Evolutionary conservation across 2,113 vertebrate species (phyloP), one percentile per base, ranked within the genome.

Genomic region (Lutjanus erythropterus): DNA sequence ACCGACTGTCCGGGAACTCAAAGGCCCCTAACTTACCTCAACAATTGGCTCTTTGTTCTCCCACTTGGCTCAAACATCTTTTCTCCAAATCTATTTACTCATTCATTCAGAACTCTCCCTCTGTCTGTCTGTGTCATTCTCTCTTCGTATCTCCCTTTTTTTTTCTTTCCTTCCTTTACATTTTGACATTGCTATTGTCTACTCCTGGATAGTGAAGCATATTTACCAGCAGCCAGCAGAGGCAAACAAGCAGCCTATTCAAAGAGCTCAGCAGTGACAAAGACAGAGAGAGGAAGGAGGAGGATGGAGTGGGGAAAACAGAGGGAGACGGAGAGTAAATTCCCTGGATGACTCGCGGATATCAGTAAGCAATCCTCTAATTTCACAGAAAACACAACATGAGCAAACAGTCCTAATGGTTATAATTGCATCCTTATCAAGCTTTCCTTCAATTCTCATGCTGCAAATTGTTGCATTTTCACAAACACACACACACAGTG

Each of bases 1-100:
- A 69, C 59, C 42, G 62, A 84, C 75, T 89, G 85, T 83, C 61
- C 70, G 52, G 83, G 70, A 85, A 75, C 61, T 80, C 68, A 89
- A 83, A 66, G 77, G 61, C 31, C 59, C 55, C 49, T 66, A 67
- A 76, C 73, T 69, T 6, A 46, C 9, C 46, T 71, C 23, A 71
- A 92, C 89, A 92, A 88, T 55, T 82, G 23, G 5, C 71, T 80
- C 87, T 87, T 88, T 92, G 89, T 93, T 49, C 72, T 3, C 70
- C 83, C 83, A 75, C 84, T 90, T 88, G 90, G 85, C 88, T 79
- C 84, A 64, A 87, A 89, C 86, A 86, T 86, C 88, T 81, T 92
- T 86, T 58, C 80, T 78, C 75, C 29, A 53, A 49, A 80, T 90
- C 67, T 78, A 84, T 88, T 92, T 90, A 89, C 91, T 89, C 82